Base-by-base conservation (phyloP, 2,888 invertebrate genomes). In the Tipula unca region DNA sequence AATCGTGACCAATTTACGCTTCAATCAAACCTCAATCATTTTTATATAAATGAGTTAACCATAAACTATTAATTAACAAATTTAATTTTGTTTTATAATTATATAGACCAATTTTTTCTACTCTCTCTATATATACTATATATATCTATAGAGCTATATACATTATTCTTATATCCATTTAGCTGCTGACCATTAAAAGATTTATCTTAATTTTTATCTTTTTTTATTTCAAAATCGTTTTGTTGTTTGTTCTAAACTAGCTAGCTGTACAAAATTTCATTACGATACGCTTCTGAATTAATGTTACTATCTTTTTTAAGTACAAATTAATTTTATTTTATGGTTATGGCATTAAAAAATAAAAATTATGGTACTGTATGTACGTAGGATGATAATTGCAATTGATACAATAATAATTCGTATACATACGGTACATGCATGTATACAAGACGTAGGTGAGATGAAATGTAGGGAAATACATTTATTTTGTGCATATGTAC, bases 201-300 rank as follows among this genome's bases (percentile, higher is more conserved):
- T 69, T 69, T 69, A 69, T 69, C 69, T 69, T 69, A 69, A 69
- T 69, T 69, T n/a, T 69, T 69, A 69, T 69, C 69, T 69, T 69
- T 69, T 69, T 69, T 8, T 10, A 25, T 69, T 69, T 69, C 25
- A 69, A 69, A 69, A 69, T 69, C 25, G 10, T 69, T 69, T 69
- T 69, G 69, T 69, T 25, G 10, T 69, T 69, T 25, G 10, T 69
- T 69, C 69, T 69, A 25, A 69, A 69, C 69, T 69, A 8, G n/a
- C n/a, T n/a, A n/a, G n/a, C n/a, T n/a, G n/a, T n/a, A n/a, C n/a
- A 6, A 69, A 25, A 8, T 8, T 25, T 25, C 25, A 25, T 25
- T 69, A 69, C 69, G 25, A 69, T 69, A 69, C 69, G 69, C 69
- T 69, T 69, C 69, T 69, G 69, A 69, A 69, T 69, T 69, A 69